Evolutionary conservation across 2,797 vertebrate genomes (phyloP).

Genomic region (Bufotes viridis): DNA sequence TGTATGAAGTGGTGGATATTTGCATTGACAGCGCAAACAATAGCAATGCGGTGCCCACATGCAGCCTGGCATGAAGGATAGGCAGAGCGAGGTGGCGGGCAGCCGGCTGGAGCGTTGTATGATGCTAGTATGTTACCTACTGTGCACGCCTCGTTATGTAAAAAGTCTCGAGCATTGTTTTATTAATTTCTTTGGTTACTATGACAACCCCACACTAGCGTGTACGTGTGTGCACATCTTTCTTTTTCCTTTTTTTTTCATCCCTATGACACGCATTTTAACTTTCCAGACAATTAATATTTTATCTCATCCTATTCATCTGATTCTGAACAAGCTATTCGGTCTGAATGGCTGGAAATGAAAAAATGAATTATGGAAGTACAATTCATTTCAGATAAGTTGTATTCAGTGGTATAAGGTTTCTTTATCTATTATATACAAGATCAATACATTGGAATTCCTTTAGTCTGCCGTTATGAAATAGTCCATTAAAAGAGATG

Average conservation of each 20-base stretch:
- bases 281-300: constrained; percentile 33
- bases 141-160: constrained; percentile 14
- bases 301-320: constrained; percentile 36
- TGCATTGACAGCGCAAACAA: constrained; percentile 6
- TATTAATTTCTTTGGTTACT: constrained; percentile 46
- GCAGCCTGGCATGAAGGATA: neutral
- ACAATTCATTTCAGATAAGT: neutral
- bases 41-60: neutral
- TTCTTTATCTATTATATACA: neutral
- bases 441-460: neutral
- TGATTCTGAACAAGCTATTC: constrained; percentile 18
- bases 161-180: constrained; percentile 15
- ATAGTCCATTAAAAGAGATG: neutral
- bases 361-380: neutral
- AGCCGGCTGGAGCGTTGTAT: neutral
- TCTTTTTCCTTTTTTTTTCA: constrained; percentile 6
- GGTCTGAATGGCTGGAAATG: neutral
- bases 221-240: constrained; percentile 11
- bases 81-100: neutral
- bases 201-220: constrained; percentile 17
- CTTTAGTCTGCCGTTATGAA: neutral
- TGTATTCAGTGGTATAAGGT: neutral
- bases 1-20: neutral
- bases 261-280: constrained; percentile 5
- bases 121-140: constrained; percentile 9